Base-by-base conservation (phyloP, 2,797 vertebrate species). In the Myotis pilosus region DNA sequence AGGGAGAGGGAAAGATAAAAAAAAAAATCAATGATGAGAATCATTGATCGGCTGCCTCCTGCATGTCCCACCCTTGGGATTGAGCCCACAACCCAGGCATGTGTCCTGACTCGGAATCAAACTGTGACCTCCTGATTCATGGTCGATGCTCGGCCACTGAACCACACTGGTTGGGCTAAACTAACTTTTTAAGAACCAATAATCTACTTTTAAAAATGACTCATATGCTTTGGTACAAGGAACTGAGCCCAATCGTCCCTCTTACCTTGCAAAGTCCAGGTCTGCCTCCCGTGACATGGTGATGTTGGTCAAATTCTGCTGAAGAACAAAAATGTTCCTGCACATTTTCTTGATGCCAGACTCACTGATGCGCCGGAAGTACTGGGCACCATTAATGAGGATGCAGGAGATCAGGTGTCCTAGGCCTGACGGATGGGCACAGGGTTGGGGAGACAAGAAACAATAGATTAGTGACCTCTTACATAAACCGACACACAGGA, bases 271-370 rank as follows among this genome's bases (percentile, higher is more conserved):
- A 0, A 99, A 99, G 97, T 99, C 99, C 38, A 99, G 98, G 98
- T 99, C 99, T 0, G 99, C 99, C 96, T 99, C 99, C 0, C 99
- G 98, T 0, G 99, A 99, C 99, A 99, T 99, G 97, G 99, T 99
- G 98, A 99, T 99, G 98, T 99, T 99, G 55, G 99, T 99, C 94
- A 99, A 98, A 97, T 99, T 99, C 97, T 99, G 99, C 97, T 99
- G 99, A 38, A 99, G 99, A 94, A 99, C 99, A 91, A 99, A 99
- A 96, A 99, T 99, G 98, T 99, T 99, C 88, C 99, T 98, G 89
- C 99, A 99, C 99, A 99, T 99, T 95, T 99, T 99, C 98, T 99
- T 99, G 98, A 99, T 99, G 57, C 99, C 99, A 0, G 99, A 99
- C 96, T 99, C 99, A 15, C 99, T 99, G 98, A 99, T 99, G 84